Conservation (phyloP, 2,113 vertebrate genomes). For the Amphiprion ocellaris region DNA sequence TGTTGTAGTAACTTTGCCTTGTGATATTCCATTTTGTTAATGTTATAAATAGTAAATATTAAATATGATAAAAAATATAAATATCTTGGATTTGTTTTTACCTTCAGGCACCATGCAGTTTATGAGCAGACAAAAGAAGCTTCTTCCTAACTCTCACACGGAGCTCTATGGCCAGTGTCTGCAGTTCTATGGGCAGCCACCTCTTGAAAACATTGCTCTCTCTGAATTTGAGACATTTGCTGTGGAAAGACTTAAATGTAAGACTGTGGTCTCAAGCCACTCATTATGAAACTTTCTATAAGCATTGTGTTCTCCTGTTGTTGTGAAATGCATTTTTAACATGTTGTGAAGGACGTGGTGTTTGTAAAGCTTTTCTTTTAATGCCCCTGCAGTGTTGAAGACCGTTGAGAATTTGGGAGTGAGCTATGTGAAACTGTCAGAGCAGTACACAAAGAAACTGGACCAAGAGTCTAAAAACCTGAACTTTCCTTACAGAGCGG, state of each 20-base stretch:
- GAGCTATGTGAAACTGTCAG: slow-evolving; percentile 83
- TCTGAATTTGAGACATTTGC: slow-evolving; percentile 93
- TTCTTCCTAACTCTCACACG: slow-evolving; percentile 64
- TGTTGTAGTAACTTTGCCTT: too few relatives aligned
- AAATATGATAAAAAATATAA: not conserved
- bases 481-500: slow-evolving; percentile 87
- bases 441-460: slow-evolving; percentile 85
- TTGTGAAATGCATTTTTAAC: not conserved
- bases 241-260: slow-evolving; percentile 92
- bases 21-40: too few relatives aligned
- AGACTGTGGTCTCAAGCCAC: slow-evolving; percentile 59
- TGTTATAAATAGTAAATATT: too few relatives aligned
- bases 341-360: not conserved
- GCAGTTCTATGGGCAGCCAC: slow-evolving; percentile 93
- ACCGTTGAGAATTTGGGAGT: slow-evolving; percentile 92
- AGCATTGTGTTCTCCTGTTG: not conserved
- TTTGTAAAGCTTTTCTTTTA: not conserved
- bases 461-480: slow-evolving; percentile 80
- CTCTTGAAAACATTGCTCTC: slow-evolving; percentile 91
- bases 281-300: too few relatives aligned
- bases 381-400: slow-evolving; percentile 89
- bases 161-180: slow-evolving; percentile 88
- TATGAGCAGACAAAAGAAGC: slow-evolving; percentile 57
- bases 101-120: slow-evolving; percentile 79
- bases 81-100: not conserved